Evolutionary conservation across 2,113 vertebrate species (phyloP), one percentile per base, ranked within the genome.

Genomic region (Recurvirostra avosetta): DNA sequence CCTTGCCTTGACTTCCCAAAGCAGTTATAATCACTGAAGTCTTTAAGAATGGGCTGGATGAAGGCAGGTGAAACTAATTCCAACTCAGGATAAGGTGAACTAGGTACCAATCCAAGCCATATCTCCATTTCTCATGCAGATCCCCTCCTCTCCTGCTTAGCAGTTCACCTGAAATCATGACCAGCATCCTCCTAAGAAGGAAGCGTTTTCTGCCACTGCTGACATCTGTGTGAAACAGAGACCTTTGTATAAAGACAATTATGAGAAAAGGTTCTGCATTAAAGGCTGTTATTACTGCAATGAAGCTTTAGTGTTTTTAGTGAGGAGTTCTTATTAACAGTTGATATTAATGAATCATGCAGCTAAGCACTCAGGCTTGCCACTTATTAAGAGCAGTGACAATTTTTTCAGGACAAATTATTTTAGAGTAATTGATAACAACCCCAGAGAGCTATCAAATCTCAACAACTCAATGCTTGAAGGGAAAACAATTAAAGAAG

Each of bases 401-500:
- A 92, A 80, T 81, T 97, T 86, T 91, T 84, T 93, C 89, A 93
- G 89, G 45, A 92, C 74, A 40, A 94, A 94, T 96, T 89, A 68
- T 96, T 90, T 97, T 93, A 75, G 40, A 80, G 59, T 96, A 83
- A 97, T 97, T 95, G 95, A 77, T 92, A 97, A 84, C 38, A 95
- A 68, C 73, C 45, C 91, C 34, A 92, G 96, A 96, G 94, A 87
- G 45, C 71, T 91, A 90, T 81, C 52, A 95, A 92, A 97, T 95
- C 80, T 92, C 52, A 77, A 80, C 45, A 97, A 96, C 86, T 97
- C 72, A 96, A 95, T 98, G 61, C 77, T 96, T 93, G 63, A 84
- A 96, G 74, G 86, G 70, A 96, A 97, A 96, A 94, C 79, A 95
- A 96, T 96, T 98, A 95, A 61, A 94, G 87, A 96, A 71, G 59